phyloP scores from a whole-genome alignment of 2,113 vertebrate genomes.

The Gymnarchus niloticus region DNA sequence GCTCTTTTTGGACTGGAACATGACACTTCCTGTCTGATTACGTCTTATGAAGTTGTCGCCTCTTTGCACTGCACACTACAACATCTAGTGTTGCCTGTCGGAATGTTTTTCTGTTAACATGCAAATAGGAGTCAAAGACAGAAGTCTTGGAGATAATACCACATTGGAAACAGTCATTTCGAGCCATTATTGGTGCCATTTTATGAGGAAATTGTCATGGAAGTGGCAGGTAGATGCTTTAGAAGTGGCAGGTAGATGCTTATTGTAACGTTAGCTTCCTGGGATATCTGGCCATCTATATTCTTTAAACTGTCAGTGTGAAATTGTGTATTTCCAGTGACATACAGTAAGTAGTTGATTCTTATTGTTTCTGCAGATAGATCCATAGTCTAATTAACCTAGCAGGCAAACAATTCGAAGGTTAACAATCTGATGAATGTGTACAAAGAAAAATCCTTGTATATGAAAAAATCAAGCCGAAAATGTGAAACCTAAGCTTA shows the following conservation, averaged over 20 bases:
- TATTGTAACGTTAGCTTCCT: not conserved
- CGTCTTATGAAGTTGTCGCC: not conserved
- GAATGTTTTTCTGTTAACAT: conserved; percentile 11
- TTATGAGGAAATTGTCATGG: not conserved
- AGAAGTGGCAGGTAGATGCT: conserved; percentile 6
- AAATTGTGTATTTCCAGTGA: conserved; percentile 16
- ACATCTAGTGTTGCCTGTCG: not conserved
- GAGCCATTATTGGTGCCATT: conserved; percentile 2
- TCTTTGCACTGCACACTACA: not conserved
- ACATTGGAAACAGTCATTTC: not conserved
- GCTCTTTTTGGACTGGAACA: not conserved
- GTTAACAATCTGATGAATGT: not conserved
- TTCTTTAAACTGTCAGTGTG: not conserved
- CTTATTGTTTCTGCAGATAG: not conserved
- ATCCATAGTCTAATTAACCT: not conserved
- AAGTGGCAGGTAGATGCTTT: too few species aligned
- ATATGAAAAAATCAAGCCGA: not conserved
- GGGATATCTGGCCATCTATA: not conserved
- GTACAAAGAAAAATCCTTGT: not conserved
- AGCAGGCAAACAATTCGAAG: not conserved
- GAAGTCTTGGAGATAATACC: not conserved
- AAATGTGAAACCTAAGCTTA: not conserved
- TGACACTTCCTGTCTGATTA: not conserved
- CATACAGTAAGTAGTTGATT: not conserved
- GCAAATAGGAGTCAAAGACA: conserved; percentile 9